Base-by-base conservation (phyloP, 1,140 invertebrate species). In the Riptortus pedestris region DNA sequence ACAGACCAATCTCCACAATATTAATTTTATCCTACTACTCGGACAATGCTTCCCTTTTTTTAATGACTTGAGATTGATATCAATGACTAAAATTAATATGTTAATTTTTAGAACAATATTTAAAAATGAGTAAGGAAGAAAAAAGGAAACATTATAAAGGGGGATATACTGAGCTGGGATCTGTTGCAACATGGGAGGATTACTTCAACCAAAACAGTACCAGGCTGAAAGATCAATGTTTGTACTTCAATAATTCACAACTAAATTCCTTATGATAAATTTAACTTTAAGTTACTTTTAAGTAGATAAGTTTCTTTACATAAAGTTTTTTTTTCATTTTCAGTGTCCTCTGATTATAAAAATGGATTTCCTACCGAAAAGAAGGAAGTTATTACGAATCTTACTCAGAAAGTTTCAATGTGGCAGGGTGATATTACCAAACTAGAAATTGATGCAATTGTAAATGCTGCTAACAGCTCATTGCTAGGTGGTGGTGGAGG, bases 371-470 rank as follows among this genome's bases (percentile, higher is more conserved):
- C 73, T 55, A 72, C 75, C 4, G 74, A 73, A 65, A 79, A 51
- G 12, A 64, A 61, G 18, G 20, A 27, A 20, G 33, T 27, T 4
- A 65, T 81, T 68, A 66, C 69, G 29, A 68, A 72, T 2, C 66
- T 87, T 11, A 75, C 78, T n/a, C 72, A 80, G 12, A 86, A 85
- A 73, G 75, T 89, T 22, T 83, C 83, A 2, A 74, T 87, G 60
- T 88, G 80, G 77, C 75, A 77, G 73, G 91, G 90, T 11, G 90
- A 94, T 73, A 93, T 96, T n/a, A 94, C 91, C 0, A 79, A 78
- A 47, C 75, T 96, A 12, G 87, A 91, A 80, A 81, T 94, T 63
- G 91, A 94, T 80, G 88, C 83, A 2, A 93, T 96, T 71, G 90
- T 93, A 0, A 96, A 96, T 82, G 93, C 92, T 57, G 92, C 93